Base-by-base conservation (phyloP, 2,888 invertebrate species). In the Scrobipalpa costella region DNA sequence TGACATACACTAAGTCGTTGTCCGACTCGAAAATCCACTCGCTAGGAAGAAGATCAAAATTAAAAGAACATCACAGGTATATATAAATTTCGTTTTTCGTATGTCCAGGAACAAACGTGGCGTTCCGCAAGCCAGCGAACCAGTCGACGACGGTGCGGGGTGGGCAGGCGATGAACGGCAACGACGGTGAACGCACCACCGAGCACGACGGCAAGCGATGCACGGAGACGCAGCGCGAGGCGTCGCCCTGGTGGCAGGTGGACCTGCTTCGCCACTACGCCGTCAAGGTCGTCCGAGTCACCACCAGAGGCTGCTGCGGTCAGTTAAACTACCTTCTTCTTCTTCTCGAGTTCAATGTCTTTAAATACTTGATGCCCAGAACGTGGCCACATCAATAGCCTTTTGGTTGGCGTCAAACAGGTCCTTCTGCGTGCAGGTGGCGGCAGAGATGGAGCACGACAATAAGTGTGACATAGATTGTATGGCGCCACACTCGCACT, bases 241-340 rank as follows among this genome's bases (percentile, higher is more conserved):
- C 96, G 0, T 97, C 97, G 21, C 98, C 98, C 0, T 98, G 97
- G 97, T 98, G 98, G 98, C 95, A 95, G 73, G 97, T 98, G 8
- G 97, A 98, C 82, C 90, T 98, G 57, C 92, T 98, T 47, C 92
- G 95, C 64, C 95, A 97, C 34, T 97, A 97, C 82, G 94, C 96
- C 0, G 95, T 98, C 62, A 95, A 96, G 79, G 96, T 96, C 47
- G 96, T 98, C 49, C 90, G 97, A 67, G 95, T 98, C 60, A 96
- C 97, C 9, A 97, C 97, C 0, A 93, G 96, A 78, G 95, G 95
- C 38, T 95, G 96, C 73, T 96, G 96, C 74, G 95, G 94, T 95
- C 79, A 92, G 92, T 74, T 13, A 19, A 38, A 19, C 57, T 9
- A 57, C 19, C 21, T 0, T 27, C 19, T 55, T 8, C 1, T 49